Evolutionary conservation across 2,797 vertebrate species (phyloP), one percentile per base, ranked within the genome.

Genomic region (Glyptemys insculpta): DNA sequence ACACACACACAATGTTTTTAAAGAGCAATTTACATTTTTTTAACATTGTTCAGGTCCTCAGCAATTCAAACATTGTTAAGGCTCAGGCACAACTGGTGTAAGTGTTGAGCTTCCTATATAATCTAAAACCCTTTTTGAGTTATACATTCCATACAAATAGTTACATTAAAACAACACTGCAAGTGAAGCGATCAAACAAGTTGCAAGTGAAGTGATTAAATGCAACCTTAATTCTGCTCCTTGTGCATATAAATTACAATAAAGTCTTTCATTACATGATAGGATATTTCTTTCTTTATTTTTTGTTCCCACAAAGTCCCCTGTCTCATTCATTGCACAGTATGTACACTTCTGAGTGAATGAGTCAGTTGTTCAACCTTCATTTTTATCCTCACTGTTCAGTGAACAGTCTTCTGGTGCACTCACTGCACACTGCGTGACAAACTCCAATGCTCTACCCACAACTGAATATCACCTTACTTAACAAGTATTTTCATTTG

Each of bases 61-160:
- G 18, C 52, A 95, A 78, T 5, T 82, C 1, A 80, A 86, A 62
- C 59, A 10, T 16, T 23, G n/a, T 5, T 49, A 34, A 81, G 11
- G 25, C 83, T 41, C 1, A 81, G 84, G 5, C 59, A 83, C 14
- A 72, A 14, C 86, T 87, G 85, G 41, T 83, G 81, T 53, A 72
- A 79, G 19, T 41, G 86, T 31, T 88, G 88, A 82, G 53, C 19
- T 21, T 57, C 3, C 1, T 80, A 21, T 6, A 92, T 4, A 16
- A 76, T 19, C 23, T 44, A 19, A 83, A 78, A 81, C 9, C 1
- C n/a, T 19, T 72, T 72, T 83, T 5, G 87, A 62, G 79, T 94
- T 95, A 54, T 41, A 68, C 2, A 27, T 87, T 91, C 37, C 23
- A 78, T 88, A 29, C 2, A 83, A 92, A 84, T 6, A 44, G 14